Evolutionary conservation across 2,888 invertebrate species (phyloP), one percentile per base, ranked within the genome.

Genomic region (Melolontha melolontha): DNA sequence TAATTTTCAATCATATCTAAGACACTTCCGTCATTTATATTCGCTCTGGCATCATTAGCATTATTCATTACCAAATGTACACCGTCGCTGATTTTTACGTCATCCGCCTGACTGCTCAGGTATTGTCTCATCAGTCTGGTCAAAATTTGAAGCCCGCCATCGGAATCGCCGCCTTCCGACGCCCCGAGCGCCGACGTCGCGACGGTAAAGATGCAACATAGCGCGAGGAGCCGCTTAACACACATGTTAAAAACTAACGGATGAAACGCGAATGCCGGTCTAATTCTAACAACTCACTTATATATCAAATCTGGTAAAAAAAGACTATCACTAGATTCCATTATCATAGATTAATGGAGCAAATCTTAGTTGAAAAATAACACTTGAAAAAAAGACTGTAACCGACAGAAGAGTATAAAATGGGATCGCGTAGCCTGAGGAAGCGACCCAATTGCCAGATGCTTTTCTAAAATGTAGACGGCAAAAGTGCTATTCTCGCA

Each of bases 1-100:
- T 92, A 92, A 75, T 87, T 87, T 12, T 91, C 87, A 75, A 92
- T 82, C 8, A 87, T 83, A 6, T 86, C 89, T 64, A 91, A 72
- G 0, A 87, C 79, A 0, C 87, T 84, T 44, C 87, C 86, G 72
- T 87, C 87, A 42, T 85, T 88, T 69, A 72, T 77, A 74, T 50
- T 86, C 80, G 80, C 79, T 79, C 89, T 73, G 80, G 83, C 79
- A 51, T 80, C 82, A 41, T 74, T 77, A 67, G 82, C 84, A 70
- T 87, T 88, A 51, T 86, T 82, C 67, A 86, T 87, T 41, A 90
- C 87, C 76, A 91, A 81, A 74, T 86, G 89, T 29, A 91, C 87
- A 52, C 91, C 91, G 12, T 90, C 89, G 8, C 87, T 83, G 27
- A 91, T 79, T 69, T 87, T 86, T 68, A 89, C 75, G 76, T 88